Conservation (phyloP, 2,797 vertebrate species). For the Poecilia velifera region DNA sequence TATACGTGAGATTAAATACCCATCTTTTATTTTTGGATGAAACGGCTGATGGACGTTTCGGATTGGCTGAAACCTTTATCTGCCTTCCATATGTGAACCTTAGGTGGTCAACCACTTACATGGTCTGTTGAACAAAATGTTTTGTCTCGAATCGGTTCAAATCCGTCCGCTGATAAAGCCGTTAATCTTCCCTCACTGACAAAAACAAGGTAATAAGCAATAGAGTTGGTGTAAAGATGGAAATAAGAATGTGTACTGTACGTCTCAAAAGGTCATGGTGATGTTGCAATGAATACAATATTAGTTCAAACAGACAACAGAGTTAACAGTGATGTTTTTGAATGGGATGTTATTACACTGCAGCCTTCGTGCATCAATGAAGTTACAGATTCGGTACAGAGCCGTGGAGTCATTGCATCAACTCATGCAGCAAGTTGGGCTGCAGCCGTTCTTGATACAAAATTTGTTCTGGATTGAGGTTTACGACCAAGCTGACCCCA, state of each 20-base stretch:
- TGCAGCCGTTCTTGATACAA: background rate
- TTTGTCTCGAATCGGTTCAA: background rate
- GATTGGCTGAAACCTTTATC: conserved; percentile 14
- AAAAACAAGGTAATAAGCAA: background rate
- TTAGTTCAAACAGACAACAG: background rate
- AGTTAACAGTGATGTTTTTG: background rate
- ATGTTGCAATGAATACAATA: background rate
- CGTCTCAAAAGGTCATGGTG: background rate
- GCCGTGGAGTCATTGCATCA: background rate
- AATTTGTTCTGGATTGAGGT: background rate
- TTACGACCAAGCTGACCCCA: background rate
- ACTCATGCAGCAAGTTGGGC: background rate
- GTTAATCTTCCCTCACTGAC: background rate
- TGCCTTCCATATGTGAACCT: background rate
- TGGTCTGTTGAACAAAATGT: background rate
- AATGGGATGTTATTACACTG: background rate
- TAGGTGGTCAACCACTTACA: background rate
- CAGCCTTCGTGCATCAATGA: background rate
- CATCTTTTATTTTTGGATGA: conserved; percentile 23
- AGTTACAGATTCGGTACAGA: background rate
- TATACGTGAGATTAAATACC: conserved; percentile 36
- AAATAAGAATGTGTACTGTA: background rate
- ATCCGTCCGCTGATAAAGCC: background rate
- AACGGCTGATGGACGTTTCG: conserved; percentile 19
- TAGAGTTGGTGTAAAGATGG: background rate